Percentiles rank a stretch among this genome's conserved stretches.
Evolutionary conservation across 2,888 invertebrate species (phyloP).

Genomic region (Acrobasis suavella): DNA sequence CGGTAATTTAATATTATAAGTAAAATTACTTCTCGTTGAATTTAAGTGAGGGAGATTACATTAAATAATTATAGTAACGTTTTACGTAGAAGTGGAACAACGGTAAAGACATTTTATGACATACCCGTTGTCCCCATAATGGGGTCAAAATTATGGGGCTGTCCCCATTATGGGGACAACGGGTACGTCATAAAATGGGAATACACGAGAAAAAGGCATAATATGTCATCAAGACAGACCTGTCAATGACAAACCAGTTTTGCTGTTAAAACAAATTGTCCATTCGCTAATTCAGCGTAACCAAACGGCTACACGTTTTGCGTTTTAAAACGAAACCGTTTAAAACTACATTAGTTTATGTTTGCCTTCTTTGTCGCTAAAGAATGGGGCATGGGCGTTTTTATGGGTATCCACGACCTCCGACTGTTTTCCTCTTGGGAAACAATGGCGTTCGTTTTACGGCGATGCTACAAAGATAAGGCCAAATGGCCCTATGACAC

Average conservation of each 20-base stretch:
- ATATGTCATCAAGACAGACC: too few relatives aligned
- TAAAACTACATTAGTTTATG: conserved; percentile 12
- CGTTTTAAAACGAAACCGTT: conserved; percentile 8
- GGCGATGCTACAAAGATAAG: conserved; percentile 32
- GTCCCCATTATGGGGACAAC: too few relatives aligned
- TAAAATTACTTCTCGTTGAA: too few relatives aligned
- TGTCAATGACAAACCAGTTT: neutral
- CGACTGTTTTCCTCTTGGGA: conserved; percentile 33
- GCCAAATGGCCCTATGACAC: conserved; percentile 3
- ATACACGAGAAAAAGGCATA: too few relatives aligned
- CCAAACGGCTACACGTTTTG: conserved; percentile 12
- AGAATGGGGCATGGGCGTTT: conserved; percentile 33
- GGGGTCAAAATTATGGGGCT: too few relatives aligned
- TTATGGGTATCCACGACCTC: conserved; percentile 28
- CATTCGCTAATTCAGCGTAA: conserved; percentile 20
- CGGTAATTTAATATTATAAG: too few relatives aligned
- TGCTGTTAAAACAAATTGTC: conserved; percentile 14
- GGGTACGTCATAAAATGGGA: too few relatives aligned
- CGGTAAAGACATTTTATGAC: too few relatives aligned
- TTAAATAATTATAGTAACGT: too few relatives aligned
- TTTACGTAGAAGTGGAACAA: too few relatives aligned
- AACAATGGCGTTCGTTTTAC: conserved; percentile 37
- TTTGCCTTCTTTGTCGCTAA: conserved; percentile 16
- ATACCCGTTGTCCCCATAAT: too few relatives aligned
- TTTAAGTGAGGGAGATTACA: too few relatives aligned